A percentile compares a stretch with the other conserved stretches of the same genome.
phyloP scores from a whole-genome alignment of 2,797 vertebrate species.

The Diplodus puntazzo region DNA sequence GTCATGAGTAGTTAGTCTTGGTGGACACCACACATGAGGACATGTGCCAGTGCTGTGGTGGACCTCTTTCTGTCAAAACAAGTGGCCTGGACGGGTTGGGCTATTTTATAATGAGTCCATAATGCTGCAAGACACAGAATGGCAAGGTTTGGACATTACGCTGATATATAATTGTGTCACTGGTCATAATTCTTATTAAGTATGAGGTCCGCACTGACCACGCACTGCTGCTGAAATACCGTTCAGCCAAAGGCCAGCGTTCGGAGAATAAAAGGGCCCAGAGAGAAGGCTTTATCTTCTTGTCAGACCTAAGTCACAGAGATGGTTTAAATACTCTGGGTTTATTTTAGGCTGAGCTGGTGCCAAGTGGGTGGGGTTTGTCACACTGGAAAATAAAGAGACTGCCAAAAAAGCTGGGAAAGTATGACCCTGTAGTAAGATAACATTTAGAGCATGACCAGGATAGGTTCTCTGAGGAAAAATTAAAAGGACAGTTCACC shows the following conservation, averaged over 20 bases:
- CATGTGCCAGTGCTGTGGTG: slow-evolving; percentile 67
- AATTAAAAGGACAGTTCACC: no score
- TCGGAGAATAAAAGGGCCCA: slow-evolving; percentile 33
- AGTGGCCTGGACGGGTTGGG: slow-evolving; percentile 47
- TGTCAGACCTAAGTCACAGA: slow-evolving; percentile 41
- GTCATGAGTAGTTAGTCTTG: slow-evolving; percentile 75
- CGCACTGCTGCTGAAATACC: slow-evolving; percentile 33
- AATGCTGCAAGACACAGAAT: slow-evolving; percentile 44
- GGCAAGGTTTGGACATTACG: slow-evolving; percentile 41
- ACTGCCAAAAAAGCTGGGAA: slow-evolving; percentile 34
- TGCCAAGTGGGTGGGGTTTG: slow-evolving; percentile 50
- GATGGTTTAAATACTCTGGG: slow-evolving; percentile 37
- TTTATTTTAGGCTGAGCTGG: slow-evolving; percentile 50
- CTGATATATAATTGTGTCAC: slow-evolving; percentile 55
- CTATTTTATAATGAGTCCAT: slow-evolving; percentile 58
- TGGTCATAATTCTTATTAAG: slow-evolving; percentile 65
- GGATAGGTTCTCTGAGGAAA: not conserved
- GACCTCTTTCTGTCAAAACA: slow-evolving; percentile 73
- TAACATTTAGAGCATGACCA: slow-evolving; percentile 5
- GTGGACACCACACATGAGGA: slow-evolving; percentile 65
- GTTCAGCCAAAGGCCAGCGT: slow-evolving; percentile 68
- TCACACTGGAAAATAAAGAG: slow-evolving; percentile 51
- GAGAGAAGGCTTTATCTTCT: slow-evolving; percentile 46
- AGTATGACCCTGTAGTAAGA: slow-evolving; percentile 36
- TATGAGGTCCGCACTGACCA: slow-evolving; percentile 57